Base-by-base conservation (phyloP, 2,113 vertebrate genomes). In the Brachyhypopomus occidentalis region DNA sequence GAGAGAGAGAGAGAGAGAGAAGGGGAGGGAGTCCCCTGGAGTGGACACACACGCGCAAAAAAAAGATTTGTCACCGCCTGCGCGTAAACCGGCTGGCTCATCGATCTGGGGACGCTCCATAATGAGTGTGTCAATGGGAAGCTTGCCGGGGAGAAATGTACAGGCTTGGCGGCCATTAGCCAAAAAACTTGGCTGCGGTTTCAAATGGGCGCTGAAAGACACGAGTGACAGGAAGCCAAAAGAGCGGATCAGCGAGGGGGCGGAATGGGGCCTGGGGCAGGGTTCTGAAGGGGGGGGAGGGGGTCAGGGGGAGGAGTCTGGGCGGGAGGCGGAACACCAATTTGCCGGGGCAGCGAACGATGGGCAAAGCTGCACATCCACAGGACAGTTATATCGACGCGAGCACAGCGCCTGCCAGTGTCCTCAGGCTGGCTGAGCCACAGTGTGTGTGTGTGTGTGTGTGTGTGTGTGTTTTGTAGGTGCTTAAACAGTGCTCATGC, bases 61-160 rank as follows among this genome's bases (percentile, higher is more conserved):
- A 60, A 87, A 84, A 88, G 89, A 90, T 90, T 91, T 89, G 88
- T 90, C 86, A 86, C 86, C 86, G 85, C 81, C 88, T 92, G 83
- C 81, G 84, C 87, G 87, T 87, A 89, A 90, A 87, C 79, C 76
- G 88, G 86, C 82, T 56, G 77, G 86, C 63, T 38, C 90, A 94
- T 93, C 84, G 92, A 93, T 91, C 79, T 7, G 20, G 20, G 74
- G 14, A 82, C 79, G 86, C 89, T 89, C 89, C 86, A 87, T 88
- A 90, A 90, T 88, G 86, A 86, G 79, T 48, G 77, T 84, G 85
- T 92, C 86, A 79, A 89, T 90, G 84, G 84, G 82, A 70, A 79
- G 77, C 75, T 85, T 77, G 84, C 59, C 77, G 76, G 78, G 76
- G 64, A 85, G 84, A 88, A 86, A 87, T 86, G 20, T 77, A 85